Evolutionary conservation across 2,797 vertebrate genomes (phyloP).

Genomic region (Falco novaeseelandiae): DNA sequence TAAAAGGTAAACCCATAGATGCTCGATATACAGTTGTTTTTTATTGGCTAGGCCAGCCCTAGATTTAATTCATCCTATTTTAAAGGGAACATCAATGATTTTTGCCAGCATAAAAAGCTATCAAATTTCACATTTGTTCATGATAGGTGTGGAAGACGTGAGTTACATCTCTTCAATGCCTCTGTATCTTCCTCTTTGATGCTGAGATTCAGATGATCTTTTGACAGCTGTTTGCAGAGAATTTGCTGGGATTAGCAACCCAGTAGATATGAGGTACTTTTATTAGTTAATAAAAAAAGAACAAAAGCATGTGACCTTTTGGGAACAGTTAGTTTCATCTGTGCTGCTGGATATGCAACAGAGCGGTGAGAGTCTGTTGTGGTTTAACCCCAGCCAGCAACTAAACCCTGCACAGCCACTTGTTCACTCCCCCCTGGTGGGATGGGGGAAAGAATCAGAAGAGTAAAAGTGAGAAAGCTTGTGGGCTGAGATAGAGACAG

Average conservation of each 20-base stretch:
- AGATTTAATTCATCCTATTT: not conserved
- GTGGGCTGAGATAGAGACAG: not conserved
- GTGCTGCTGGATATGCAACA: not conserved
- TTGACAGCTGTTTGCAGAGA: not conserved
- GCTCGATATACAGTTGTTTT: not conserved
- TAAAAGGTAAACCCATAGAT: not conserved
- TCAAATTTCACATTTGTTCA: not conserved
- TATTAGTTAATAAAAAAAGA: not conserved
- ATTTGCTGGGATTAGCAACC: not conserved
- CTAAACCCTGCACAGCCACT: not conserved
- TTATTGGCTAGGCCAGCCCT: not conserved
- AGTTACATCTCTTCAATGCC: not conserved
- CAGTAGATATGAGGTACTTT: not conserved
- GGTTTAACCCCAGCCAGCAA: not conserved
- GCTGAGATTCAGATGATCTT: not conserved
- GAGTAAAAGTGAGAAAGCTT: not conserved
- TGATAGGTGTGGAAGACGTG: not conserved
- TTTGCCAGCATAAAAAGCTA: not conserved
- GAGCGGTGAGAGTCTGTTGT: not conserved
- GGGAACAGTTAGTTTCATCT: not conserved
- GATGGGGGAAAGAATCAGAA: not conserved
- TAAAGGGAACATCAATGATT: not conserved
- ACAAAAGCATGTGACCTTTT: not conserved
- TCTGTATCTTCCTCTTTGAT: not conserved
- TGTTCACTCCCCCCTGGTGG: not conserved